A percentile compares a stretch with the other conserved stretches of the same genome.
Conservation (phyloP, 2,888 invertebrate species). For the Cantharis lateralis region DNA sequence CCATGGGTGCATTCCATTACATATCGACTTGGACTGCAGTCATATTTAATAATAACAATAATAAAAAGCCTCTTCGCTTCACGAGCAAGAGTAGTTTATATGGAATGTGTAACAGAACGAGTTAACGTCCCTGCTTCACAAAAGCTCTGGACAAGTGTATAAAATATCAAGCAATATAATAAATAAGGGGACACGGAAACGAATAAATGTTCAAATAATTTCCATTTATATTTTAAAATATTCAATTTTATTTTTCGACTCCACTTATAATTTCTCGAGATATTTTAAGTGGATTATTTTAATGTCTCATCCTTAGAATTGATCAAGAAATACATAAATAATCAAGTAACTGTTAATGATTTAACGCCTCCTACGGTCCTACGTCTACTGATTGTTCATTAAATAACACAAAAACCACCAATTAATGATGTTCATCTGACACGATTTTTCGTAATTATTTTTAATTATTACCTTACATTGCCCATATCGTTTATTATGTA, state of each 20-base stretch:
- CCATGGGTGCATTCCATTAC: background rate
- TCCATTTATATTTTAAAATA: background rate
- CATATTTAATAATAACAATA: constrained; percentile 19
- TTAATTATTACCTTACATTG: background rate
- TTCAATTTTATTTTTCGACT: background rate
- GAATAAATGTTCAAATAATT: background rate
- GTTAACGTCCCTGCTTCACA: constrained; percentile 14
- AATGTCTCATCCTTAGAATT: constrained; percentile 15
- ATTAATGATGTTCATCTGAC: constrained; percentile 35
- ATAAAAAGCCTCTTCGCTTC: constrained; percentile 14
- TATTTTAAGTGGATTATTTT: background rate
- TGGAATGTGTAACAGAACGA: constrained; percentile 23
- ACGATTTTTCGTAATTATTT: background rate
- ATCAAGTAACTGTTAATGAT: constrained; percentile 42
- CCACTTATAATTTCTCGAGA: background rate
- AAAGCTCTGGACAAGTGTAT: constrained; percentile 9
- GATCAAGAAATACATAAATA: constrained; percentile 40
- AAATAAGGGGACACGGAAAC: background rate
- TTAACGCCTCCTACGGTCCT: constrained; percentile 44
- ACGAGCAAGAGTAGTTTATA: constrained; percentile 15
- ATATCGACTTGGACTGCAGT: background rate
- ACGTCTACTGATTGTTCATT: constrained; percentile 38
- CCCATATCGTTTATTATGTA: background rate
- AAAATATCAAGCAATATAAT: constrained; percentile 12
- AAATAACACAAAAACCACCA: constrained; percentile 42